phyloP scores from a whole-genome alignment of 2,113 vertebrate species.

The Cyanoderma ruficeps region DNA sequence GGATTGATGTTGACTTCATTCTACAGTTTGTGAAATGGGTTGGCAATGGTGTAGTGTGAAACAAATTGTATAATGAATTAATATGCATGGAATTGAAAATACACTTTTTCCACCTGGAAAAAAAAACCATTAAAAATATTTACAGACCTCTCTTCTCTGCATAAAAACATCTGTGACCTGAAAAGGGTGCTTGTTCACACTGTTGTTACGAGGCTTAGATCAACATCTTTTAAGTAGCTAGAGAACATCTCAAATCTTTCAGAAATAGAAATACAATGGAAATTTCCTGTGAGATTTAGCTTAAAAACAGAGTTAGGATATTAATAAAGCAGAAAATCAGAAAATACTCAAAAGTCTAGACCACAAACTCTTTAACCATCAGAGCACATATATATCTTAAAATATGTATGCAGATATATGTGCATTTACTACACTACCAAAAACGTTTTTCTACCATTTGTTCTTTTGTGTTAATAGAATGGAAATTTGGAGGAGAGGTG shows the following conservation, averaged over 20 bases:
- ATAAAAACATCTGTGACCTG: neutral
- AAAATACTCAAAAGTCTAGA: neutral
- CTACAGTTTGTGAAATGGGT: neutral
- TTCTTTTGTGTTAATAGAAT: slow-evolving; percentile 15
- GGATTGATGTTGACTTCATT: neutral
- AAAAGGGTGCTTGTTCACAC: neutral
- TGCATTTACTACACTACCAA: neutral
- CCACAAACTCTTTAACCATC: neutral
- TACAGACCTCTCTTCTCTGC: neutral
- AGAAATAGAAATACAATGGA: neutral
- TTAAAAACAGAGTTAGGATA: neutral
- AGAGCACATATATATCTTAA: neutral
- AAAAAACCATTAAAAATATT: neutral
- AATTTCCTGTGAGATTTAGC: neutral
- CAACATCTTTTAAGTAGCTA: neutral
- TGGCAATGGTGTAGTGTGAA: neutral
- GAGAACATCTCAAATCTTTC: neutral
- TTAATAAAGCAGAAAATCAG: neutral
- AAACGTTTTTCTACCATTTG: neutral
- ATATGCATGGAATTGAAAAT: neutral
- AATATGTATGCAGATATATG: neutral
- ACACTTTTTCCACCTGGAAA: neutral
- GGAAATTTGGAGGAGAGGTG: slow-evolving; percentile 25
- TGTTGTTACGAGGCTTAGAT: neutral
- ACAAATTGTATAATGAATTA: neutral